A percentile compares a stretch with the other conserved stretches of the same genome.
phyloP scores from a whole-genome alignment of 2,113 vertebrate genomes.

The Edolisoma coerulescens region DNA sequence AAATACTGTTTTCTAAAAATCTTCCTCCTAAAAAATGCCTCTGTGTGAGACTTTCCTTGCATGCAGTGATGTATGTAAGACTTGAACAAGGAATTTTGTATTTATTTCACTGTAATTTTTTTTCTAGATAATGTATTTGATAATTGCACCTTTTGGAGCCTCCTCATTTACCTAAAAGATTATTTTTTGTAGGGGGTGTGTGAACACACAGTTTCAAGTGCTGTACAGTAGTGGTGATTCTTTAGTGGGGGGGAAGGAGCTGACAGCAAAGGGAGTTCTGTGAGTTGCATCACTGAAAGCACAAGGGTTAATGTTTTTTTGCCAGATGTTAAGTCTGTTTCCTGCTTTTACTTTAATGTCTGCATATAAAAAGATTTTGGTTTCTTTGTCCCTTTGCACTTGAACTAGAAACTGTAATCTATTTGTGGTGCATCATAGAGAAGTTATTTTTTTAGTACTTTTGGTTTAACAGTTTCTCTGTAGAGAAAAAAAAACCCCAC shows the following conservation, averaged over 20 bases:
- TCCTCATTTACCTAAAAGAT: background rate
- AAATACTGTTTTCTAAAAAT: background rate
- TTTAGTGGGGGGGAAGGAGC: background rate
- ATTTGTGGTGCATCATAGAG: background rate
- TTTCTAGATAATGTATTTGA: background rate
- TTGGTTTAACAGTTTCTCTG: conserved; percentile 15
- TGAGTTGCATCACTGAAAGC: background rate
- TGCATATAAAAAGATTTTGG: conserved; percentile 1
- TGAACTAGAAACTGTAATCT: conserved; percentile 25
- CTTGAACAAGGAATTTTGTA: background rate
- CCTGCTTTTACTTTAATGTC: conserved; percentile 34
- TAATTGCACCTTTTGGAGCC: background rate
- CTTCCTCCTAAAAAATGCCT: background rate
- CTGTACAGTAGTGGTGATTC: background rate
- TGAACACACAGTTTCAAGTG: background rate
- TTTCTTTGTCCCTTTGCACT: conserved; percentile 39
- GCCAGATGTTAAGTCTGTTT: conserved; percentile 16
- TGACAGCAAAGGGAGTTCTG: background rate
- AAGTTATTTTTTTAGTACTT: background rate
- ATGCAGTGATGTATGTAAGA: background rate
- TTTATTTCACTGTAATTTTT: background rate
- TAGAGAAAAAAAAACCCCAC: background rate
- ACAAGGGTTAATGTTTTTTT: conserved; percentile 16
- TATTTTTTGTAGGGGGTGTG: background rate
- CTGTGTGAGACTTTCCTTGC: background rate